These are phyloP conservation scores for Leptopilina clavipes DNA, from an alignment of 1,140 invertebrate genomes.

Conservation along the genomic window DNA sequence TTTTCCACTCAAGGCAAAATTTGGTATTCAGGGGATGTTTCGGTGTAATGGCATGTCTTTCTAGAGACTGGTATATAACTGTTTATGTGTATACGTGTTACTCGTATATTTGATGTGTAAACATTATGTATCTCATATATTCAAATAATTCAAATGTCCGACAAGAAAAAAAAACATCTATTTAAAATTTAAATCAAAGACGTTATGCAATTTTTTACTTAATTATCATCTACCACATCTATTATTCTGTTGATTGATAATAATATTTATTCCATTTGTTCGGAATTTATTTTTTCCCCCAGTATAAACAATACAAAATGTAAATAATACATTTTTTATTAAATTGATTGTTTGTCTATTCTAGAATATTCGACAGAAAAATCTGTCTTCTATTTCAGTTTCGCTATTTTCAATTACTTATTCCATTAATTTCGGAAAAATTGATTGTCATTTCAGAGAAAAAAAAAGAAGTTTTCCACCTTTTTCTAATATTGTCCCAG, in stretches of 20 bases:
- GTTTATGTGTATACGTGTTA: constrained; percentile 53
- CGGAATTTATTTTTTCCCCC: no score
- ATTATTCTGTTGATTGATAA: no score
- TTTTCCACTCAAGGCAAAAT: constrained; percentile 46
- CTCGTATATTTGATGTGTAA: constrained; percentile 49
- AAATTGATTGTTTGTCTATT: no score
- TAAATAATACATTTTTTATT: no score
- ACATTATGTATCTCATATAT: constrained; percentile 42
- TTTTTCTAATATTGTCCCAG: not conserved
- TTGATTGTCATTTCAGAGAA: no score
- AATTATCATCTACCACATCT: no score
- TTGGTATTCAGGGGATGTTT: constrained; percentile 54
- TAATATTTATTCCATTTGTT: no score
- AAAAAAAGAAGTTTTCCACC: not conserved
- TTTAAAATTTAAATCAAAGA: not conserved
- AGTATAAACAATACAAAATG: no score
- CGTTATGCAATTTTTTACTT: not conserved
- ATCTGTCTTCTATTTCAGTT: no score
- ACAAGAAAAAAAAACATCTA: not conserved
- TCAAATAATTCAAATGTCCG: constrained; percentile 3
- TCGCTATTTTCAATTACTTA: no score
- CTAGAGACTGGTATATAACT: constrained; percentile 56
- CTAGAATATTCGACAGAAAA: no score
- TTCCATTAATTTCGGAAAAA: no score
- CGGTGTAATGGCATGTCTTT: constrained; percentile 57